Conservation (phyloP, 2,113 vertebrate genomes). For the Rissa tridactyla region DNA sequence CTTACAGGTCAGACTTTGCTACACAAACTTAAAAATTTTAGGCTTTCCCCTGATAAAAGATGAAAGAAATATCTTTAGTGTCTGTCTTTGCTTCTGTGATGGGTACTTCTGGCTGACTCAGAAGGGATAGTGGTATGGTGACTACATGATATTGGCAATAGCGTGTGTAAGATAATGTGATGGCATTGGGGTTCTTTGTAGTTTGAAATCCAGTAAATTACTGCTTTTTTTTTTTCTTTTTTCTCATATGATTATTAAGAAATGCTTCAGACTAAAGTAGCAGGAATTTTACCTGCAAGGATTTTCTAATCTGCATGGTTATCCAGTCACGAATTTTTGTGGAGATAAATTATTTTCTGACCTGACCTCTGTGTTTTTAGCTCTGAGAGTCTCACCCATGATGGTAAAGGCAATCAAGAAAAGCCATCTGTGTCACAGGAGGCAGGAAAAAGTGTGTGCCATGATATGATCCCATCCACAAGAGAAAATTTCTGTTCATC, state of each 20-base stretch:
- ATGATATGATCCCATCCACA: not conserved
- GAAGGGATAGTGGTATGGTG: not conserved
- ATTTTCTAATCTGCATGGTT: not conserved
- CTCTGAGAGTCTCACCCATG: not conserved
- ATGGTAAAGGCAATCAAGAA: not conserved
- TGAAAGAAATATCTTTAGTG: not conserved
- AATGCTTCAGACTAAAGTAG: not conserved
- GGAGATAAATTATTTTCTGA: not conserved
- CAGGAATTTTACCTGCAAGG: not conserved
- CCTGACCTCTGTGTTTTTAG: constrained; percentile 52
- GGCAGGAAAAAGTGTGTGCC: not conserved
- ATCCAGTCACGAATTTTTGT: not conserved
- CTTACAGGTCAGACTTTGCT: not conserved
- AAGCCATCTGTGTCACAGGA: not conserved
- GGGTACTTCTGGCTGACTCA: not conserved
- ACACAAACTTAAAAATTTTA: not conserved
- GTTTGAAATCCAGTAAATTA: not conserved
- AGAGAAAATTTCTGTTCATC: not conserved
- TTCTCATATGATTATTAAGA: not conserved
- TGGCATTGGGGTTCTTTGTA: not conserved
- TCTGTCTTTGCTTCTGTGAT: not conserved
- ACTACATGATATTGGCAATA: not conserved
- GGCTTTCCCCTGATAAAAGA: not conserved
- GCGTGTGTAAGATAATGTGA: not conserved
- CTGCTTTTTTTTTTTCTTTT: no score